Base-by-base conservation (phyloP, 2,888 invertebrate species). In the Calameuta filiformis region DNA sequence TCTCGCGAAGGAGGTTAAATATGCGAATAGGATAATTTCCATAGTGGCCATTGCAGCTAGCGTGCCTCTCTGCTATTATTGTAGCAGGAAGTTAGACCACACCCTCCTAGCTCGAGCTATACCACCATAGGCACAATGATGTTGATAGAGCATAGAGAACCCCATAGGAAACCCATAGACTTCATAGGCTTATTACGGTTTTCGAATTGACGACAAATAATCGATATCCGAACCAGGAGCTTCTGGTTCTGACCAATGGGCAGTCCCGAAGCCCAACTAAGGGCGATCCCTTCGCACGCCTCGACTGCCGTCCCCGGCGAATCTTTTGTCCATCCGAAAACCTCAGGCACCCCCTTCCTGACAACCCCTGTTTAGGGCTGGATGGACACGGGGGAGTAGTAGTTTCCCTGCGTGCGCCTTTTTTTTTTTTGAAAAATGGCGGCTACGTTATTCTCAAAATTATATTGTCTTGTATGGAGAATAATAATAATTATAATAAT, bases 191-290 rank as follows among this genome's bases (percentile, higher is more conserved):
- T 75, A 77, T 77, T 77, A 77, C 77, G 69, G 77, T 73, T 37
- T 37, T 37, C 68, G 82, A 86, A 87, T 83, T 82, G 80, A 79
- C 80, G 85, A 82, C 83, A 86, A 87, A 86, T 86, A 87, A 87
- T 87, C 87, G 87, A 87, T 87, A 87, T 82, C 80, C 75, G 76
- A 75, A 75, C 81, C 77, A 76, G 78, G 80, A 80, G 73, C 76
- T 80, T 75, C 76, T 35, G 81, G 83, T 85, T 81, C 83, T 79
- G 83, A 87, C 87, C 87, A 87, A 87, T 87, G 82, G 83, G 83
- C 84, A 79, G 76, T 80, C 82, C 81, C 81, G 77, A 79, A 77
- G 77, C 37, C 82, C 76, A 78, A 78, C 77, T 82, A 83, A 83
- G 84, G 85, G 82, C 83, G 82, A 86, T 82, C 84, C 85, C 83